Conservation (phyloP, 92 coral and sea anemone species). For the Isaurus tuberculatus region DNA sequence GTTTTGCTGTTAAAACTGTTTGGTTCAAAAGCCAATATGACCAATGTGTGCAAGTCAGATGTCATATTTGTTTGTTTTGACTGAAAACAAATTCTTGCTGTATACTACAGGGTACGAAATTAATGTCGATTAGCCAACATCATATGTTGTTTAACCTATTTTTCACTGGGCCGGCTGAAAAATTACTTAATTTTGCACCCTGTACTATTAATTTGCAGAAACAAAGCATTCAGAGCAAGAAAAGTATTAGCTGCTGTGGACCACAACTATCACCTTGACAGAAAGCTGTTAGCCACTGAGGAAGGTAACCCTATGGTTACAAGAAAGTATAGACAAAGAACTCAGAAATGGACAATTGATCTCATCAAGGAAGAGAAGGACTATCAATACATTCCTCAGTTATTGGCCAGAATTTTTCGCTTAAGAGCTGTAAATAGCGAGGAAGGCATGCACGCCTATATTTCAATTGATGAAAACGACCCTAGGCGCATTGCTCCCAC, state of each 20-base stretch:
- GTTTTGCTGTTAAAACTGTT: slow-evolving; percentile 1
- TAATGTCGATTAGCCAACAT: background rate
- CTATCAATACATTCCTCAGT: background rate
- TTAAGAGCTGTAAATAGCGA: background rate
- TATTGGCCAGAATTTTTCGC: background rate
- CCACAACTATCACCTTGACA: slow-evolving; percentile 60
- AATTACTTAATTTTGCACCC: background rate
- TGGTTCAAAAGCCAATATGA: slow-evolving; percentile 4
- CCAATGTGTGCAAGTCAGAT: slow-evolving; percentile 1
- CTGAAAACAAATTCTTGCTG: slow-evolving; percentile 4
- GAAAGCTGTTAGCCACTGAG: background rate
- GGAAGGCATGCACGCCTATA: background rate
- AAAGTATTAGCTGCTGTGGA: slow-evolving; percentile 62
- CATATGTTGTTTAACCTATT: slow-evolving; percentile 1
- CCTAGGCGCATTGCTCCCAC: background rate
- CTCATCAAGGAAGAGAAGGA: background rate
- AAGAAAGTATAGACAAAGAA: background rate
- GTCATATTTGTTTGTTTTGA: slow-evolving; percentile 2
- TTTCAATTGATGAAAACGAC: background rate
- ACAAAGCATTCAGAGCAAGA: slow-evolving; percentile 59
- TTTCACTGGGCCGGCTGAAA: background rate
- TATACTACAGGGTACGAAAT: slow-evolving; percentile 4
- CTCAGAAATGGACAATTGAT: background rate
- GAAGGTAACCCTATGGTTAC: background rate
- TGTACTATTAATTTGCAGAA: background rate